phyloP scores from a whole-genome alignment of 2,888 invertebrate species.

The Itoplectis maculator region DNA sequence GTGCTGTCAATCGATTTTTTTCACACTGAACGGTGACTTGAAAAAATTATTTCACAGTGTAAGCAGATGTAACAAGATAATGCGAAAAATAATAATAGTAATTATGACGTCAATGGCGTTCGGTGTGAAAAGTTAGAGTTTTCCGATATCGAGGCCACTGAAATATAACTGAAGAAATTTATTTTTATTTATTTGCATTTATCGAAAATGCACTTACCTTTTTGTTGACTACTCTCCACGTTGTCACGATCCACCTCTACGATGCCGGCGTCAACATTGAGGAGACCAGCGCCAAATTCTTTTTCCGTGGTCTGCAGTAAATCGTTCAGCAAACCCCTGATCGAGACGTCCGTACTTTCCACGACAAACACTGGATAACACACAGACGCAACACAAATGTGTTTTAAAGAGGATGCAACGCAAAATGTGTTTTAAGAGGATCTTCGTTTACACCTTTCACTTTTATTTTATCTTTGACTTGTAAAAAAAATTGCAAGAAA shows the following conservation, averaged over 20 bases:
- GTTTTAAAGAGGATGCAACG: not conserved
- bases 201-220: slow-evolving; percentile 77
- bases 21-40: not conserved
- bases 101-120: too few species aligned
- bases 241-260: slow-evolving; percentile 79
- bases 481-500: too few species aligned
- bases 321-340: slow-evolving; percentile 74
- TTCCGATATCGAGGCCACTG: too few species aligned
- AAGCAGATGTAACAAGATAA: not conserved
- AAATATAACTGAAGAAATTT: too few species aligned
- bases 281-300: slow-evolving; percentile 70
- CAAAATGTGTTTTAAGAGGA: slow-evolving; percentile 4
- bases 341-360: slow-evolving; percentile 76
- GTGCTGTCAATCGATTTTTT: slow-evolving; percentile 3
- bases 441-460: too few species aligned
- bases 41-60: not conserved
- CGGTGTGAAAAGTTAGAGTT: too few species aligned
- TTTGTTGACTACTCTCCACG: slow-evolving; percentile 76
- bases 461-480: too few species aligned
- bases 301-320: slow-evolving; percentile 76
- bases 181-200: not conserved
- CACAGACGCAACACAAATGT: not conserved
- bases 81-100: too few species aligned
- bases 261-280: slow-evolving; percentile 74
- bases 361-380: slow-evolving; percentile 78